phyloP scores from a whole-genome alignment of 1,140 invertebrate genomes.

The Hycleus cichorii region DNA sequence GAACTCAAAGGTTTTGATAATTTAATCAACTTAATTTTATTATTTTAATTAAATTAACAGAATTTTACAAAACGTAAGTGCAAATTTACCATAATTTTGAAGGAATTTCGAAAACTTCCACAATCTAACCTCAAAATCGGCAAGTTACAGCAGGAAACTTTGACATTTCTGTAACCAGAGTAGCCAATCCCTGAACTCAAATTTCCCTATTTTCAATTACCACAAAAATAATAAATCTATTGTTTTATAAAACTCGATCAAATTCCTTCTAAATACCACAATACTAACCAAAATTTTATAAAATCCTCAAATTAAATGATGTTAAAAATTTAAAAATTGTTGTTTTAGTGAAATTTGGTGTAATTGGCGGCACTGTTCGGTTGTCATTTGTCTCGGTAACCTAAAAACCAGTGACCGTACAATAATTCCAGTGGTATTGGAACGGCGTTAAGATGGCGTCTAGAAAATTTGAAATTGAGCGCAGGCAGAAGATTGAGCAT shows the following conservation, averaged over 20 bases:
- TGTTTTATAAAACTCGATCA: no score
- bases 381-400: slow-evolving; percentile 6
- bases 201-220: neutral
- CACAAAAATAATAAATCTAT: no score
- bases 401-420: neutral
- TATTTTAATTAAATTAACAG: neutral
- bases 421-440: neutral
- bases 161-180: neutral
- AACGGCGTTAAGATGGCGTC: neutral
- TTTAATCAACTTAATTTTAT: neutral
- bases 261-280: no score
- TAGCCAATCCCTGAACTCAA: neutral
- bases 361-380: neutral
- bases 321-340: no score
- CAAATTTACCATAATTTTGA: slow-evolving; percentile 5
- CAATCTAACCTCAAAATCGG: slow-evolving; percentile 3
- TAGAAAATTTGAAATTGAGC: slow-evolving; percentile 28
- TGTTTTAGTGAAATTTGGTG: neutral
- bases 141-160: neutral
- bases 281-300: no score
- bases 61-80: neutral
- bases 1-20: no score
- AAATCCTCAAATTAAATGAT: no score
- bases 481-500: slow-evolving; percentile 32
- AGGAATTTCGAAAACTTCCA: neutral